phyloP scores from a whole-genome alignment of 2,888 invertebrate species.

The Pristionchus mayeri region DNA sequence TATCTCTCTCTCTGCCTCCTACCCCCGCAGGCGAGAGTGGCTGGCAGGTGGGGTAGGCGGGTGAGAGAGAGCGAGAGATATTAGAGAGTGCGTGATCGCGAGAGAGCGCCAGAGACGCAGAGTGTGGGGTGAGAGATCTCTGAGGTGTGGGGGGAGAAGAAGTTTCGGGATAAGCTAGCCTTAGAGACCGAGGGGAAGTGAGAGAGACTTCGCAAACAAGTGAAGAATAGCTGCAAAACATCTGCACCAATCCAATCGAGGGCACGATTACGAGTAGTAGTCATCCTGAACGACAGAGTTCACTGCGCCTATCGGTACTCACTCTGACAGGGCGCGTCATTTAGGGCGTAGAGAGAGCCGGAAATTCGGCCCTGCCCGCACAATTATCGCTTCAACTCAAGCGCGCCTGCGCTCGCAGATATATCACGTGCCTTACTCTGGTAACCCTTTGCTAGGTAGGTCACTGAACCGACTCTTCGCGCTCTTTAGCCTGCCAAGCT shows the following conservation, averaged over 20 bases:
- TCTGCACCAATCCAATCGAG: too few relatives aligned
- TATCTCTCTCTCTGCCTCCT: slow-evolving; percentile 21
- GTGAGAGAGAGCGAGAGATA: not conserved
- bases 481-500: too few relatives aligned
- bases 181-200: not conserved
- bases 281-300: too few relatives aligned
- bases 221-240: not conserved
- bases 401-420: not conserved
- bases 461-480: too few relatives aligned
- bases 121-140: not conserved
- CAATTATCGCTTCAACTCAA: slow-evolving; percentile 41
- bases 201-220: slow-evolving; percentile 10
- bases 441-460: too few relatives aligned
- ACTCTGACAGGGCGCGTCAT: slow-evolving; percentile 15
- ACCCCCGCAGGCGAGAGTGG: slow-evolving; percentile 36
- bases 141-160: not conserved
- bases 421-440: not conserved
- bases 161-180: not conserved
- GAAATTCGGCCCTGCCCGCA: not conserved
- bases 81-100: slow-evolving; percentile 24
- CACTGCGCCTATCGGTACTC: not conserved
- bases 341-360: slow-evolving; percentile 26
- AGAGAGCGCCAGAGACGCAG: slow-evolving; percentile 31
- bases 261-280: too few relatives aligned
- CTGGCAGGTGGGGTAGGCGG: not conserved